Percentiles rank a stretch among this genome's conserved stretches.
Conservation (phyloP, 2,113 vertebrate species). For the Condylura cristata region DNA sequence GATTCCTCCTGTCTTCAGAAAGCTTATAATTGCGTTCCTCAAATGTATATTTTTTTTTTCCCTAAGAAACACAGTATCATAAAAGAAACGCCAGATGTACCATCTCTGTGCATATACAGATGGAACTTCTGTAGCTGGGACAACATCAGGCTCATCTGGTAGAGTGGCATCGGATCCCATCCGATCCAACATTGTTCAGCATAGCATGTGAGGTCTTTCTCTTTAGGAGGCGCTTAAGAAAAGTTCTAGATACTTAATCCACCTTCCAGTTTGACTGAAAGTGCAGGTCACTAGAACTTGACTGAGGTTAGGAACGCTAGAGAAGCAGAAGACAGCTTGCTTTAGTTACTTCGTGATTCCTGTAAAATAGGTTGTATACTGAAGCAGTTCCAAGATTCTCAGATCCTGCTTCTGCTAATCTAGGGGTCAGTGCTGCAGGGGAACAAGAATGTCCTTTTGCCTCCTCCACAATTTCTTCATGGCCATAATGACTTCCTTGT, state of each 20-base stretch:
- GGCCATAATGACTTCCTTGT: conserved; percentile 73
- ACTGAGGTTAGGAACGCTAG: neutral
- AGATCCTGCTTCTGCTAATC: neutral
- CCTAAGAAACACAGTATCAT: neutral
- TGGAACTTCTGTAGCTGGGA: neutral
- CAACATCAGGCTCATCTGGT: neutral
- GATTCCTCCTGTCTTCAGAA: neutral
- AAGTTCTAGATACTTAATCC: neutral
- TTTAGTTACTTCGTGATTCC: neutral
- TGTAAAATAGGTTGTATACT: neutral
- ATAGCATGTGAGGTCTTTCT: neutral
- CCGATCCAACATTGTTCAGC: neutral
- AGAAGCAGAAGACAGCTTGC: neutral
- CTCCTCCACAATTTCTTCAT: conserved; percentile 67
- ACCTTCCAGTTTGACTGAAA: neutral
- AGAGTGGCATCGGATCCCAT: neutral
- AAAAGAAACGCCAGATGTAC: neutral
- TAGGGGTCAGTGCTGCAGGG: neutral
- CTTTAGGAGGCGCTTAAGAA: neutral
- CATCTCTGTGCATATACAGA: neutral
- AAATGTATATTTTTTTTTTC: neutral
- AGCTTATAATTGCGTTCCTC: neutral
- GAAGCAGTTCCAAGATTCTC: neutral
- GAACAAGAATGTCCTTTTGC: neutral
- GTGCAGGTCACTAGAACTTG: neutral